phyloP scores from a whole-genome alignment of 2,888 invertebrate species.

The Ptychoptera albimana region DNA sequence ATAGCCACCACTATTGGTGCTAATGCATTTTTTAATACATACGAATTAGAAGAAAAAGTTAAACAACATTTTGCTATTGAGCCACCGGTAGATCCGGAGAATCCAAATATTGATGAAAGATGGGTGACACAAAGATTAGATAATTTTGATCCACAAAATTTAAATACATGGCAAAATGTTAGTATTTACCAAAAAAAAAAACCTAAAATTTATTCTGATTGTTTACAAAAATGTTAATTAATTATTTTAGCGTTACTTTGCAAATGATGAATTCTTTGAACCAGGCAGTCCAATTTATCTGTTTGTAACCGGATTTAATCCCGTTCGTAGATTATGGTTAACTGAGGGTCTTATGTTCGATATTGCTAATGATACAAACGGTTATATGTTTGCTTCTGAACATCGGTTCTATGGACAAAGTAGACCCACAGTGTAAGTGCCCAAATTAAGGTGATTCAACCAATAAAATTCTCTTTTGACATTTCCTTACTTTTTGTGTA shows the following conservation, averaged over 20 bases:
- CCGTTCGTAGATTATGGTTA: slow-evolving; percentile 38
- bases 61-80: background rate
- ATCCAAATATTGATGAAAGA: slow-evolving; percentile 22
- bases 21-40: too few relatives aligned
- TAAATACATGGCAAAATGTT: slow-evolving; percentile 37
- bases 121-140: slow-evolving; percentile 40
- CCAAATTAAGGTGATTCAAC: slow-evolving; percentile 22
- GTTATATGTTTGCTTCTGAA: slow-evolving; percentile 49
- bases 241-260: slow-evolving; percentile 30
- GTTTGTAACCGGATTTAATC: slow-evolving; percentile 55
- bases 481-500: slow-evolving; percentile 10
- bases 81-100: background rate
- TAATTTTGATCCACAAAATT: slow-evolving; percentile 38
- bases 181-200: too few relatives aligned
- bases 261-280: slow-evolving; percentile 27
- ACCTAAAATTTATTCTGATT: too few relatives aligned
- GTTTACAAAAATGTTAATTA: too few relatives aligned
- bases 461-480: background rate
- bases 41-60: background rate
- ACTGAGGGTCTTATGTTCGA: slow-evolving; percentile 38
- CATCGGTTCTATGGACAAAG: slow-evolving; percentile 60
- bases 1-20: too few relatives aligned
- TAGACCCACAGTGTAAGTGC: slow-evolving; percentile 40
- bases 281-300: slow-evolving; percentile 37
- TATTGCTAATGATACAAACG: slow-evolving; percentile 34